These are phyloP conservation scores for Hanleya hanleyi DNA, from an alignment of 2,888 invertebrate species.

Conservation along the genomic window DNA sequence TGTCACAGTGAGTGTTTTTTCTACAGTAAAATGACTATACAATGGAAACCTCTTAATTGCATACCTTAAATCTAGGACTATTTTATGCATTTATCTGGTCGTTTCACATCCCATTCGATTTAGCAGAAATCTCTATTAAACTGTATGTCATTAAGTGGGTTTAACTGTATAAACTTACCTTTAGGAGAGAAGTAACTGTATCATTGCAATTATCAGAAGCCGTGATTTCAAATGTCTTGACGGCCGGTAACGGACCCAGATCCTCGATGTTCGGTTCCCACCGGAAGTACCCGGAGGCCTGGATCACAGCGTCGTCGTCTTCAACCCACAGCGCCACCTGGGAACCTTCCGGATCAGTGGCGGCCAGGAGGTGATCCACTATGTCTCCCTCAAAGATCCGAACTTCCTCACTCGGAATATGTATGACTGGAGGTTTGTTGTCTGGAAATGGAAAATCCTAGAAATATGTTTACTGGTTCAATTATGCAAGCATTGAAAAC, in stretches of 20 bases:
- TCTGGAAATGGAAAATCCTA: conserved; percentile 15
- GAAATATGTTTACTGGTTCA: no score
- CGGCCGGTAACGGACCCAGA: conserved; percentile 12
- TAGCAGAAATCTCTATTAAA: no score
- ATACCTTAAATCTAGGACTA: no score
- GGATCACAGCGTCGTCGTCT: conserved; percentile 32
- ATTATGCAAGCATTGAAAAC: no score
- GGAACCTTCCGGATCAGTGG: conserved; percentile 38
- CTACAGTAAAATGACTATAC: no score
- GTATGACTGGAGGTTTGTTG: conserved; percentile 32
- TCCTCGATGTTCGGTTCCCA: conserved; percentile 26
- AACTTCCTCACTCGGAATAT: conserved; percentile 13
- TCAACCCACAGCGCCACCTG: conserved; percentile 24
- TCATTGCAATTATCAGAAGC: conserved; percentile 35
- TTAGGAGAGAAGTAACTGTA: conserved; percentile 19
- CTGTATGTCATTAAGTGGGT: no score
- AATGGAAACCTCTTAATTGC: no score
- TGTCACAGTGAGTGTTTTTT: no score
- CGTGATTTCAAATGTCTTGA: conserved; percentile 25
- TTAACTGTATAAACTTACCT: conserved; percentile 28
- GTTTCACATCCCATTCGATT: no score
- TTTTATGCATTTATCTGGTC: no score
- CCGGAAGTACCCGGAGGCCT: conserved; percentile 30
- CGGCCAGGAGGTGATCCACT: conserved; percentile 23
- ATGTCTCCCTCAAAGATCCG: conserved; percentile 35